These are phyloP conservation scores for Beris morrisii DNA, from an alignment of 2,888 invertebrate genomes.

Conservation along the genomic window DNA sequence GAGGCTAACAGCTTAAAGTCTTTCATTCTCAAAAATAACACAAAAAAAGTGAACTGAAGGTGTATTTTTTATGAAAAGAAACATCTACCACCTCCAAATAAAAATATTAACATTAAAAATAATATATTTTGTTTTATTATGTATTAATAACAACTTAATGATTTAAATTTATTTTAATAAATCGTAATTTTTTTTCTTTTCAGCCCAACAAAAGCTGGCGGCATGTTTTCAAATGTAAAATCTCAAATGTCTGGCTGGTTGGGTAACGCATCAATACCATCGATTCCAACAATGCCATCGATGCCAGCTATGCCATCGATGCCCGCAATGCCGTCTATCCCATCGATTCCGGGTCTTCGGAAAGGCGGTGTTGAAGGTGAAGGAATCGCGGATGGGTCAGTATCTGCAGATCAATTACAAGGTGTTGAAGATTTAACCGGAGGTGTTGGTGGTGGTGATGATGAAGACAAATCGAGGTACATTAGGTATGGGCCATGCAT, in stretches of 20 bases:
- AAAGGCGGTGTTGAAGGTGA: conserved; percentile 64
- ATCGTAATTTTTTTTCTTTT: conserved; percentile 40
- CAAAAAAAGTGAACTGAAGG: too few species aligned
- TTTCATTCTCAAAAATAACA: too few species aligned
- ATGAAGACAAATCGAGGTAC: conserved; percentile 88
- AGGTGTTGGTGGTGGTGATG: conserved; percentile 60
- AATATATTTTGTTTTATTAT: too few species aligned
- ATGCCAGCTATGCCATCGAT: conserved; percentile 54
- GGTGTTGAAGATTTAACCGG: conserved; percentile 42
- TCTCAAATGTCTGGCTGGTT: conserved; percentile 85
- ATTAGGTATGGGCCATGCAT: conserved; percentile 68
- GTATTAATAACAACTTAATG: too few species aligned
- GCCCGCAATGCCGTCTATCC: conserved; percentile 55
- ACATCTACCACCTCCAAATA: too few species aligned
- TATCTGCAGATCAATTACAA: conserved; percentile 57
- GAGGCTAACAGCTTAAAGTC: too few species aligned
- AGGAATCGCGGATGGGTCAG: conserved; percentile 56
- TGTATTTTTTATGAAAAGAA: too few species aligned
- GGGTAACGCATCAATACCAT: conserved; percentile 59
- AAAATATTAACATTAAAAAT: too few species aligned
- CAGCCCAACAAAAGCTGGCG: conserved; percentile 76
- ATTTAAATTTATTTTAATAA: too few species aligned
- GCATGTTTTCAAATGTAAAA: conserved; percentile 85
- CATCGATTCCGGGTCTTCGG: conserved; percentile 67
- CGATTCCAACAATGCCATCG: conserved; percentile 56